Evolutionary conservation across 2,888 invertebrate species (phyloP).

Genomic region (Eristalinus sepulchralis): DNA sequence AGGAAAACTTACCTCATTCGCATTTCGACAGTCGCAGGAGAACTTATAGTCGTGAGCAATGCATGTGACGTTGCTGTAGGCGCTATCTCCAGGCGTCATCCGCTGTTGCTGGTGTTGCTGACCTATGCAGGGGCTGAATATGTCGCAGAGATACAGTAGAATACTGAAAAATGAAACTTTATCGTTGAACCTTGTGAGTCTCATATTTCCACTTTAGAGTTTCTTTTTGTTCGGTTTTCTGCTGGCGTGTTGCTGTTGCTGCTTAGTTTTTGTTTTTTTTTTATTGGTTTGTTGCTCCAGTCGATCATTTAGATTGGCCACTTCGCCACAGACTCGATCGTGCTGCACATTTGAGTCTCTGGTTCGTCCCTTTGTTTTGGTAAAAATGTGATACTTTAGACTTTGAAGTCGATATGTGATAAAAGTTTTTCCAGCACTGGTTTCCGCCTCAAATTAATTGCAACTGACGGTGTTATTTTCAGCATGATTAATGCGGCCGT

Average conservation of each 20-base stretch:
- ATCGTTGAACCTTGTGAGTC: constrained; percentile 48
- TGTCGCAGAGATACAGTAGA: constrained; percentile 49
- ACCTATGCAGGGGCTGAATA: constrained; percentile 58
- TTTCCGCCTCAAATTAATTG: constrained; percentile 59
- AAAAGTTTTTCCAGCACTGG: constrained; percentile 34
- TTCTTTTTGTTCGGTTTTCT: not conserved
- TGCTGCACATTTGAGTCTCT: constrained; percentile 44
- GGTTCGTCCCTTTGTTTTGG: not conserved
- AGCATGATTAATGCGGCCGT: constrained; percentile 42
- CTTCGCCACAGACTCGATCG: constrained; percentile 9
- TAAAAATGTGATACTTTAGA: constrained; percentile 41
- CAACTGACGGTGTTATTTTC: constrained; percentile 49
- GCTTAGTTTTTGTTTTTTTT: constrained; percentile 8
- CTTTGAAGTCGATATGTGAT: constrained; percentile 10
- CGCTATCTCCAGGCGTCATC: constrained; percentile 31
- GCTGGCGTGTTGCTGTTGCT: not conserved
- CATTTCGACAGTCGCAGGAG: constrained; percentile 79
- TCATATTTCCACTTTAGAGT: constrained; percentile 60
- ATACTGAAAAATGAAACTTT: constrained; percentile 56
- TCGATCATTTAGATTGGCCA: constrained; percentile 32
- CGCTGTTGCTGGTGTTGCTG: constrained; percentile 50
- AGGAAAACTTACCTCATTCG: constrained; percentile 77
- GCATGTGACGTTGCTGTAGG: constrained; percentile 75
- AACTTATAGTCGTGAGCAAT: constrained; percentile 78
- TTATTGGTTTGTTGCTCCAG: constrained; percentile 20